Percentiles rank a stretch among this genome's conserved stretches.
Conservation (phyloP, 1,140 invertebrate species). For the Drosophila teissieri region DNA sequence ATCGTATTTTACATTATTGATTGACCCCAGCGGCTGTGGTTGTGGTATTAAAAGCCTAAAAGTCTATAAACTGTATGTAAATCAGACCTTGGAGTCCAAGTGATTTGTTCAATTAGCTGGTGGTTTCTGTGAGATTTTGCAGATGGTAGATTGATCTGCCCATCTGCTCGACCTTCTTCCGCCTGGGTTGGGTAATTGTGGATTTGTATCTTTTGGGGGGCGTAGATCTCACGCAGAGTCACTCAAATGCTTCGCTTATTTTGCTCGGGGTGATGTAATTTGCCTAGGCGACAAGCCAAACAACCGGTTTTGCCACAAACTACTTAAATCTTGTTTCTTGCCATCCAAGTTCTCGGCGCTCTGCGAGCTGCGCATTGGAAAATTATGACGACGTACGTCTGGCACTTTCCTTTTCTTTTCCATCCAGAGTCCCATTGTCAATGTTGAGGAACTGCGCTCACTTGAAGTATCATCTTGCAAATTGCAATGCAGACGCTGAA, state of each 20-base stretch:
- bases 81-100: conserved; percentile 33
- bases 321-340: conserved; percentile 56
- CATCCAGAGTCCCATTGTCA: conserved; percentile 25
- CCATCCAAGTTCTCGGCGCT: conserved; percentile 42
- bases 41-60: conserved; percentile 19
- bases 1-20: conserved; percentile 39
- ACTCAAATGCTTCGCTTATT: conserved; percentile 43
- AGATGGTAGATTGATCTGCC: conserved; percentile 45
- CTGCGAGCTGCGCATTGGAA: conserved; percentile 40
- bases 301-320: conserved; percentile 69
- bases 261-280: conserved; percentile 71
- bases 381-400: conserved; percentile 29
- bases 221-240: conserved; percentile 38
- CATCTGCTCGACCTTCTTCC: conserved; percentile 42
- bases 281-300: conserved; percentile 59
- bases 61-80: conserved; percentile 33
- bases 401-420: conserved; percentile 66
- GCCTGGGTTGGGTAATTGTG: conserved; percentile 6
- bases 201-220: conserved; percentile 18
- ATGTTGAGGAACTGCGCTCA: conserved; percentile 26
- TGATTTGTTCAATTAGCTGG: conserved; percentile 26
- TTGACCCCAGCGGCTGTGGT: conserved; percentile 8
- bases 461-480: conserved; percentile 57
- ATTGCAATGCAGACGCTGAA: conserved; percentile 49
- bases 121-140: conserved; percentile 54